Evolutionary conservation across 1,140 invertebrate genomes (phyloP), one percentile per base, ranked within the genome.

Genomic region (Metaphire vulgaris): DNA sequence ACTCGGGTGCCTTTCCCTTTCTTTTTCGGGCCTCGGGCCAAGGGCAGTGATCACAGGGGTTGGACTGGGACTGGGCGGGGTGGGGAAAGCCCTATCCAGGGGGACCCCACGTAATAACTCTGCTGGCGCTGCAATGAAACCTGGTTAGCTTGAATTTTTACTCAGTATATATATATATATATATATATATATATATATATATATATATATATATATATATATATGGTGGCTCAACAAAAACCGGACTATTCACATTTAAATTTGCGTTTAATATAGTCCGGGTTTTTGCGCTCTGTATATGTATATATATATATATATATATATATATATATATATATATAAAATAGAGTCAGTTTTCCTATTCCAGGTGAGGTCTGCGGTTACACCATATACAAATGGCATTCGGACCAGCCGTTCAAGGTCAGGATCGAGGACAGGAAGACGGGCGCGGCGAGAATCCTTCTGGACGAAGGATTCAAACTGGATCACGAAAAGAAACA

Each of bases 401-500:
- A 95, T 87, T 92, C 92, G 29, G 93, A 96, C 83, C 92, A 93
- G 72, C 95, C 95, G 29, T 98, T 98, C 86, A 89, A 91, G 87
- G 91, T 93, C 79, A 83, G 84, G 64, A 75, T 91, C 75, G 87
- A 87, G 73, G 85, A 89, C 78, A 84, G 87, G 75, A 83, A 85
- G 68, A 86, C 85, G 15, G 89, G 89, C 28, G 88, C 88, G 79
- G 90, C 89, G 15, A 78, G 80, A 21, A 80, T 86, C 2, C 85
- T 90, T 84, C 88, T 98, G 65, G 88, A 91, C 77, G 92, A 93
- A 67, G 90, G 91, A 56, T 90, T 90, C 77, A 90, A 90, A 64
- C 89, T 98, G 64, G 96, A 97, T 87, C 97, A 93, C 86, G 95
- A 97, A 86, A 96, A 96, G 85, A 88, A 94, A 67, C 92, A 93